Base-by-base conservation (phyloP, 1,140 invertebrate genomes). In the Sycobia sp. region DNA sequence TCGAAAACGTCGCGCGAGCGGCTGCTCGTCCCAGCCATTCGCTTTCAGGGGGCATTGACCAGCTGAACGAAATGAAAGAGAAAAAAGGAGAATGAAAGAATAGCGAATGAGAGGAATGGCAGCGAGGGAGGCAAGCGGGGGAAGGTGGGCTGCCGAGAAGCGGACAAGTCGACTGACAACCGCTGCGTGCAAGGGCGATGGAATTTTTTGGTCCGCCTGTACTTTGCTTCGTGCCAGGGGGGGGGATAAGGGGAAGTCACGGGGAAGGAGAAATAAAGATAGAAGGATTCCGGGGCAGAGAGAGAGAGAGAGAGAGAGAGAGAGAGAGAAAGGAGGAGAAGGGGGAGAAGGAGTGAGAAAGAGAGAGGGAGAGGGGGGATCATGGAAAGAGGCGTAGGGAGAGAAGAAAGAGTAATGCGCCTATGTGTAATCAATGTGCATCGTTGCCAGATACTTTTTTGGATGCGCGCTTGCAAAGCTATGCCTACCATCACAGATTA, bases 1-100 rank as follows among this genome's bases (percentile, higher is more conserved):
- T 58, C 62, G 53, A 63, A 63, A 63, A 63, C 61, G 61, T 63
- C 61, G 61, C 46, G 23, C 39, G 46, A 34, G 8, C 43, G 41
- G 43, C 13, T 32, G 39, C 41, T 8, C 4, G 18, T 10, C 18
- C 27, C 13, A 56, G 54, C 44, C 32, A 46, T 47, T 61, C 22
- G 54, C 47, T 64, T 57, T 50, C 62, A 51, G 47, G 55, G 62
- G 56, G 38, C 47, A 64, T 64, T 55, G 62, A 64, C 62, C 62
- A 64, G 62, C 38, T 51, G 36, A 55, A 25, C 51, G 20, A 62
- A 62, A 49, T 55, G 44, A 47, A 56, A 55, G 38, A 63, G 34
- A 44, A 53, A 49, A 51, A 20, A 36, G 7, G 27, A 16, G 38
- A 55, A 22, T 23, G 53, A 55, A 55, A 43, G 27, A 39, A 59